Conservation (phyloP, 2,113 vertebrate species). For the Benitochromis conjunctus region DNA sequence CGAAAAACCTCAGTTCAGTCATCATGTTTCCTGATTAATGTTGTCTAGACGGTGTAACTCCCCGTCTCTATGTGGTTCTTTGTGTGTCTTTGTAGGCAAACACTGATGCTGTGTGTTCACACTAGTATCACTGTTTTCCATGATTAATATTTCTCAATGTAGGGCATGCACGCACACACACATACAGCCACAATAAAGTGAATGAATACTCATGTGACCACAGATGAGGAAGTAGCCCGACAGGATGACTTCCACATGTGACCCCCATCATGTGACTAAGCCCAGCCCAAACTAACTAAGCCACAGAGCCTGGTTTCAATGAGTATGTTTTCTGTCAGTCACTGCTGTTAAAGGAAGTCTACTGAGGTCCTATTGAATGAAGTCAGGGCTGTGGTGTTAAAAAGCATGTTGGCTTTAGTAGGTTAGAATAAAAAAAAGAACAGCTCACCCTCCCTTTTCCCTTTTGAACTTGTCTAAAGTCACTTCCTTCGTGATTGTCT, state of each 20-base stretch:
- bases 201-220: slow-evolving; percentile 64
- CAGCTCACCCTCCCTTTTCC: not conserved
- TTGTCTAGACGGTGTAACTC: not conserved
- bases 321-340: not conserved
- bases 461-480: not conserved
- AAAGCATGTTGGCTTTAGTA: not conserved
- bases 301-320: slow-evolving; percentile 30
- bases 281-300: not conserved
- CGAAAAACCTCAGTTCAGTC: not conserved
- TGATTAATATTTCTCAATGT: slow-evolving; percentile 4
- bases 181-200: slow-evolving; percentile 12
- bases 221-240: slow-evolving; percentile 50
- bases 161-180: not conserved
- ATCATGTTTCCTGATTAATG: not conserved
- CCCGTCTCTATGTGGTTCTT: not conserved
- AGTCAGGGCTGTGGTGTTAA: not conserved
- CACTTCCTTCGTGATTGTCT: not conserved
- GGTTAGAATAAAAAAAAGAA: not conserved
- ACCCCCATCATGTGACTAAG: slow-evolving; percentile 54
- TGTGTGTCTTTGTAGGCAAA: not conserved
- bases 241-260: slow-evolving; percentile 55
- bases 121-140: slow-evolving; percentile 24
- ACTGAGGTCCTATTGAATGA: not conserved
- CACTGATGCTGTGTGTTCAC: not conserved
- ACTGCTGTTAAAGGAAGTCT: not conserved